phyloP scores from a whole-genome alignment of 2,888 invertebrate genomes.

The Unio delphinus region DNA sequence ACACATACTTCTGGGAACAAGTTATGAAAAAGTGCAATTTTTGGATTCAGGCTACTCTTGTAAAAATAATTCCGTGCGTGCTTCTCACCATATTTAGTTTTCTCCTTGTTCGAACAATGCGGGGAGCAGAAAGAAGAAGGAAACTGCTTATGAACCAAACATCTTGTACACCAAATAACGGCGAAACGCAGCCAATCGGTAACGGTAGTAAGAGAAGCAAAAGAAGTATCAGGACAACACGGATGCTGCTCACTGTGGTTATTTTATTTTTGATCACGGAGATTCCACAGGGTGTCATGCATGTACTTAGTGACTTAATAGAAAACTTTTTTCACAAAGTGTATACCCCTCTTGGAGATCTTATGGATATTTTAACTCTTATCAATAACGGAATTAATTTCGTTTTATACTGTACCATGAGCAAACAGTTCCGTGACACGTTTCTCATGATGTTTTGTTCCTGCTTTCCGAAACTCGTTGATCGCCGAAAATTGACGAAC shows the following conservation, averaged over 20 bases:
- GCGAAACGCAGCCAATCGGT: slow-evolving; percentile 42
- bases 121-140: slow-evolving; percentile 64
- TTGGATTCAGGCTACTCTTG: slow-evolving; percentile 93
- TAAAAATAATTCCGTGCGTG: slow-evolving; percentile 92
- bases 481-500: slow-evolving; percentile 37
- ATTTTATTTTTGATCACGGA: slow-evolving; percentile 92
- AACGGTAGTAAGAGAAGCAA: slow-evolving; percentile 53
- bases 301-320: slow-evolving; percentile 83
- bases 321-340: slow-evolving; percentile 79
- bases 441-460: slow-evolving; percentile 77
- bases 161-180: slow-evolving; percentile 44
- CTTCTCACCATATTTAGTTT: slow-evolving; percentile 81
- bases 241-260: slow-evolving; percentile 89
- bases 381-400: slow-evolving; percentile 95
- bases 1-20: slow-evolving; percentile 55
- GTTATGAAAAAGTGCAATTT: slow-evolving; percentile 79
- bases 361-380: slow-evolving; percentile 92
- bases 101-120: slow-evolving; percentile 71
- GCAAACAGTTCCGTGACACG: slow-evolving; percentile 86
- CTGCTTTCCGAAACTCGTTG: slow-evolving; percentile 40
- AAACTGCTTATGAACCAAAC: slow-evolving; percentile 55
- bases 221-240: slow-evolving; percentile 82
- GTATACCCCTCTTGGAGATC: slow-evolving; percentile 79
- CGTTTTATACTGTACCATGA: slow-evolving; percentile 94
- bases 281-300: slow-evolving; percentile 84